phyloP scores from a whole-genome alignment of 2,113 vertebrate genomes.

The Turdus rufiventris region DNA sequence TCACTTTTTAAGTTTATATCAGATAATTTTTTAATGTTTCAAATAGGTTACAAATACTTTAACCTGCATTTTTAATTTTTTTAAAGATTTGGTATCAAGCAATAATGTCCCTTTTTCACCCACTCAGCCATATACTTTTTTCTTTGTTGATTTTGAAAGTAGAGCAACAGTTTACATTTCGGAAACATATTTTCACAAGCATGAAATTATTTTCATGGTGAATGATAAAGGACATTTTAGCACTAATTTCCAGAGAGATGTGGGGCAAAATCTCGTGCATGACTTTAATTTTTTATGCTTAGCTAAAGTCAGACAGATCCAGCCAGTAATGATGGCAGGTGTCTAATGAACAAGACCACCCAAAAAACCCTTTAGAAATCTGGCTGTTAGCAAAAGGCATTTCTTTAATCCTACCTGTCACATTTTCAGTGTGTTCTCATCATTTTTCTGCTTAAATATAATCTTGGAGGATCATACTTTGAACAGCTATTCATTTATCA shows the following conservation, averaged over 20 bases:
- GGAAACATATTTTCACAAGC: not conserved
- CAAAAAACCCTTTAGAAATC: not conserved
- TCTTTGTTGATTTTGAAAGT: not conserved
- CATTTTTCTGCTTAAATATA: conserved; percentile 10
- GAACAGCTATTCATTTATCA: not conserved
- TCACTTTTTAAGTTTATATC: not conserved
- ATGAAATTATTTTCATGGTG: not conserved
- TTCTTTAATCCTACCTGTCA: conserved; percentile 21
- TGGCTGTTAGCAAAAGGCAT: not conserved
- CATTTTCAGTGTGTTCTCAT: not conserved
- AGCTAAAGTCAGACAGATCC: not conserved
- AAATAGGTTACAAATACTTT: not conserved
- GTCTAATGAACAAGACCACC: not conserved
- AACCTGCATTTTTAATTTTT: not conserved
- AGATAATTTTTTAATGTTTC: not conserved
- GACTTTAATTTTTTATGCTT: not conserved
- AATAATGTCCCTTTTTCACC: not conserved
- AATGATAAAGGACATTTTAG: not conserved
- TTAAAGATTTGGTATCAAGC: not conserved
- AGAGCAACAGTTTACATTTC: not conserved
- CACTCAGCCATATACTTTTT: not conserved
- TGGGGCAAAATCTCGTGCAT: not conserved
- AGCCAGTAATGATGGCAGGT: not conserved
- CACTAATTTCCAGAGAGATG: not conserved
- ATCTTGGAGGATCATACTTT: not conserved